Base-by-base conservation (phyloP, 2,113 vertebrate species). In the Saccopteryx bilineata region DNA sequence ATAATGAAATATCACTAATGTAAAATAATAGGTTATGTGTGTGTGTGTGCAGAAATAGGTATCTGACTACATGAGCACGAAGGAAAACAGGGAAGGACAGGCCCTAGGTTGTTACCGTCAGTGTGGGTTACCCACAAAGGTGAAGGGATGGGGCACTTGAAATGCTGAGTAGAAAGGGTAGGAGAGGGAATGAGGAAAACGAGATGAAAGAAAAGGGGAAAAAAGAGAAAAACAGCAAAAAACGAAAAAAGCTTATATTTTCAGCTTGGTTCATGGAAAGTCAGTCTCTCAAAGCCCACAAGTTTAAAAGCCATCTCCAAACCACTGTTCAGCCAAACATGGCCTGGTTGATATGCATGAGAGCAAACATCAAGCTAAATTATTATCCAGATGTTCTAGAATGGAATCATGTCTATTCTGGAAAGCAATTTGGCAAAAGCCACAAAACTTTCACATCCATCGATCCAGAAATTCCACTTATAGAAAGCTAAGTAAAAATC, bases 381-480 rank as follows among this genome's bases (percentile, higher is more conserved):
- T 58, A 8, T 61, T 66, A 39, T 60, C 54, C 48, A 76, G 15
- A 54, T 90, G 56, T 75, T 61, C 39, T 75, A 76, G 46, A 68
- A 68, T 31, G 66, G 18, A 85, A 83, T 82, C 17, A 14, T 66
- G 48, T 83, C 56, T 48, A 17, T 83, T 90, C 60, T 82, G 74
- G 19, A 74, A 83, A 92, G 21, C 39, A 74, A 74, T 65, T 63
- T 84, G 76, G 50, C 63, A 90, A 90, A 94, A 87, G 4, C n/a
- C n/a, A 83, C 12, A 87, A 93, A 92, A 72, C 18, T 83, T 93
- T 60, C 26, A 76, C 9, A 82, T 58, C 19, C 74, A 87, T 8
- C 52, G 56, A 82, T 23, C 9, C 50, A 87, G 54, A 93, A 74
- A 83, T 87, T 68, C 71, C 0, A 60, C 54, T 66, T 96, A n/a